phyloP scores from a whole-genome alignment of 2,888 invertebrate species.

The Podotricha telesiphe region DNA sequence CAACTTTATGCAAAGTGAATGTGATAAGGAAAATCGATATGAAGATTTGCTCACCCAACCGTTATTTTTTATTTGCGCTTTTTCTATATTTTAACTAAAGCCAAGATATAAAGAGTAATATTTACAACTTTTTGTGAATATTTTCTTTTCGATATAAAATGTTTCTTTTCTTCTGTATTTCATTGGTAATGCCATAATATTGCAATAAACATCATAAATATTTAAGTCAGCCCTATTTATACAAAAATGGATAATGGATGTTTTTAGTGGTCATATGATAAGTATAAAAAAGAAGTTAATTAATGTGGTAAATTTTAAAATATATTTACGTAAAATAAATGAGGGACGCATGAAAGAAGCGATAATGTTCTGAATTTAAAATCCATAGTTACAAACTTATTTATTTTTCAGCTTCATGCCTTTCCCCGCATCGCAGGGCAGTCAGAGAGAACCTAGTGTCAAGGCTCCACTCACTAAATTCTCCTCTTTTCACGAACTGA shows the following conservation, averaged over 20 bases:
- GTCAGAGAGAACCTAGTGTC: no score
- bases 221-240: background rate
- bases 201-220: background rate
- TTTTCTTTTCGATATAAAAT: slow-evolving; percentile 10
- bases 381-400: no score
- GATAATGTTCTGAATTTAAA: no score
- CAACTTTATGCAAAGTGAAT: slow-evolving; percentile 34
- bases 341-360: no score
- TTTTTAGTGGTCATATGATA: background rate
- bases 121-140: slow-evolving; percentile 23
- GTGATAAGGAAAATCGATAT: slow-evolving; percentile 39
- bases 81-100: slow-evolving; percentile 29
- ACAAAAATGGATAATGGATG: background rate
- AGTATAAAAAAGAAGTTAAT: background rate
- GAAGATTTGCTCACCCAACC: slow-evolving; percentile 34
- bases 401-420: no score
- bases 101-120: slow-evolving; percentile 25
- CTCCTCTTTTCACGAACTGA: no score
- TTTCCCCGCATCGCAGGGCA: no score
- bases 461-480: no score
- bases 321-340: no score
- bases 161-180: background rate
- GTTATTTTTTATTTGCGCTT: slow-evolving; percentile 34
- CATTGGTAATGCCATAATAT: background rate
- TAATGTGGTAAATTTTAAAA: background rate